These are phyloP conservation scores for Sparidentex hasta DNA, from an alignment of 2,797 vertebrate genomes.

Conservation along the genomic window DNA sequence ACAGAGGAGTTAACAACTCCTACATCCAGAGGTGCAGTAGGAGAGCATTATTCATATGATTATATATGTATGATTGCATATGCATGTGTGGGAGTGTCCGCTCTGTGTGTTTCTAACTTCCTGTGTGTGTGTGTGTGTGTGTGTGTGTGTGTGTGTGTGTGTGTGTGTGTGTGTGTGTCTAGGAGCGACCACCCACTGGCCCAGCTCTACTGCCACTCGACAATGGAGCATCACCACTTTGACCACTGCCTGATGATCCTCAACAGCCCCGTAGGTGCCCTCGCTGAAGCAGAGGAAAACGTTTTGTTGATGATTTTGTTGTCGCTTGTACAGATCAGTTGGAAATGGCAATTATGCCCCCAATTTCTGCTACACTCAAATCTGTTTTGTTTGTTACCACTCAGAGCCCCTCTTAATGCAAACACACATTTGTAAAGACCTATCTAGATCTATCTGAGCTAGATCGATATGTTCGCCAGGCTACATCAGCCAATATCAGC, in stretches of 20 bases:
- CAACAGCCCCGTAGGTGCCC: conserved; percentile 91
- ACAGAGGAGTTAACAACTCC: conserved; percentile 98
- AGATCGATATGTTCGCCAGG: background rate
- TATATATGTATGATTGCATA: conserved; percentile 10
- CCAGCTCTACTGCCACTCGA: conserved; percentile 97
- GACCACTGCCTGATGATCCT: conserved; percentile 99
- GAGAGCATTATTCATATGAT: conserved; percentile 6
- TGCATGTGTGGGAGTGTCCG: conserved; percentile 20
- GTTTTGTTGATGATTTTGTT: background rate
- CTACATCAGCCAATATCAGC: background rate
- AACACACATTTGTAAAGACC: background rate
- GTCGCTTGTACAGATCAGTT: background rate
- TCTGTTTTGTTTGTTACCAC: background rate
- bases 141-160: too few relatives aligned
- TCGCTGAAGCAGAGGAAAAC: background rate
- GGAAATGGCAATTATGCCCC: background rate
- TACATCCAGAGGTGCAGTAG: conserved; percentile 92
- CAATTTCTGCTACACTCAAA: background rate
- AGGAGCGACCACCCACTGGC: conserved; percentile 97
- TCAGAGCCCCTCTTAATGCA: background rate
- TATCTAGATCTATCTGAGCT: background rate
- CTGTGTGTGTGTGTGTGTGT: background rate
- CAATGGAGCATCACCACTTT: conserved; percentile 98
- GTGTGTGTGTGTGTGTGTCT: conserved; percentile 44
- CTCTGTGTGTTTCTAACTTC: conserved; percentile 5